phyloP scores from a whole-genome alignment of 2,888 invertebrate genomes.

The Micoletzkya japonica region DNA sequence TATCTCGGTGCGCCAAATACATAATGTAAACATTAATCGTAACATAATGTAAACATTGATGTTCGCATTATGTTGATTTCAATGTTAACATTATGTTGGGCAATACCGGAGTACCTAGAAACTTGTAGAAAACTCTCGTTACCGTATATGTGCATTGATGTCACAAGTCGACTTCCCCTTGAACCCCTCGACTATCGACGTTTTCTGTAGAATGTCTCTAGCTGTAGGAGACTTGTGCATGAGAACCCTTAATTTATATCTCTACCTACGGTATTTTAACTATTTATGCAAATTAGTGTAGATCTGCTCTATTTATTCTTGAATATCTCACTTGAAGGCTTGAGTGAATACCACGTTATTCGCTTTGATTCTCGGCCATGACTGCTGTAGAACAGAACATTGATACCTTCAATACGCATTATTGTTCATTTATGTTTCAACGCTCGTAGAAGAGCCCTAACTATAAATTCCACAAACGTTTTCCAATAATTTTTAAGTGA shows the following conservation, averaged over 20 bases:
- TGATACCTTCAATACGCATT: constrained; percentile 53
- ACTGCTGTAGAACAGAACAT: constrained; percentile 50
- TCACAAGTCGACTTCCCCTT: constrained; percentile 25
- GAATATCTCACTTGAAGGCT: constrained; percentile 48
- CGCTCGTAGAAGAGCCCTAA: not conserved
- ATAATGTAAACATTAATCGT: too few species aligned
- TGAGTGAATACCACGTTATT: constrained; percentile 43
- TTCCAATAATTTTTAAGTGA: not conserved
- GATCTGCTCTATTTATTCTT: not conserved
- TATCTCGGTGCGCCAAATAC: too few species aligned
- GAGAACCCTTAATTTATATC: constrained; percentile 31
- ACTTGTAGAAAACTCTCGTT: too few species aligned
- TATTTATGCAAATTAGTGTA: not conserved
- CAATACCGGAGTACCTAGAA: too few species aligned
- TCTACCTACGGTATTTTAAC: not conserved
- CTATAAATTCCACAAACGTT: not conserved
- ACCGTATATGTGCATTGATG: constrained; percentile 24
- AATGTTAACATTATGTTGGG: too few species aligned
- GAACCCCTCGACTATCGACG: constrained; percentile 61
- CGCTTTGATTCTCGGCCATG: constrained; percentile 55
- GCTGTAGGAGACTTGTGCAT: constrained; percentile 41
- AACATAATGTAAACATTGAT: too few species aligned
- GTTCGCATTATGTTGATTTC: too few species aligned
- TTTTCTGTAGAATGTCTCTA: constrained; percentile 61
- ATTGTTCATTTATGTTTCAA: not conserved